Conservation (phyloP, 2,888 invertebrate species). For the Ernsta delagoae region DNA sequence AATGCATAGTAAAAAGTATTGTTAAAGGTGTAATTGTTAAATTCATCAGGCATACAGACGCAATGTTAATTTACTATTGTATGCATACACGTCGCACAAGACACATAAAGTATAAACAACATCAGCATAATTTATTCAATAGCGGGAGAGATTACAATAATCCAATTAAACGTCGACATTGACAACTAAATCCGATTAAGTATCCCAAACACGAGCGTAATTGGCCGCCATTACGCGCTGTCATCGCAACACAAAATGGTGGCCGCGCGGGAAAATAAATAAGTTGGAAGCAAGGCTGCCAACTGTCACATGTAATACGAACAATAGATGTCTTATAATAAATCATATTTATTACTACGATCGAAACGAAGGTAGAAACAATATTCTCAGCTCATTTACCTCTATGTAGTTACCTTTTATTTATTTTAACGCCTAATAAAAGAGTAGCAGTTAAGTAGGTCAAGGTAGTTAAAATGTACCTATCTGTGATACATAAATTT, state of each 20-base stretch:
- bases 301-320: neutral
- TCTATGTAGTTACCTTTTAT: no score
- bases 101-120: conserved; percentile 33
- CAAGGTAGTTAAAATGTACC: no score
- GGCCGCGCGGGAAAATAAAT: conserved; percentile 74
- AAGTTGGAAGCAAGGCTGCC: conserved; percentile 44
- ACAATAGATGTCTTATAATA: neutral
- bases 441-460: no score
- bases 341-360: no score
- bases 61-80: conserved; percentile 12
- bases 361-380: no score
- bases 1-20: no score
- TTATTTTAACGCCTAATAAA: no score
- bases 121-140: conserved; percentile 54
- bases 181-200: conserved; percentile 81
- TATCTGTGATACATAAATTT: no score
- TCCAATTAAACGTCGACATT: conserved; percentile 78
- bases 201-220: conserved; percentile 69
- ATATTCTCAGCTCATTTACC: no score
- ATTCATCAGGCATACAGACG: neutral
- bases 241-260: conserved; percentile 74
- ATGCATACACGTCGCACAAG: conserved; percentile 1
- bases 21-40: neutral
- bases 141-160: conserved; percentile 71
- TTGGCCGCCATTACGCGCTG: conserved; percentile 79